These are phyloP conservation scores for Trichomycterus rosablanca DNA, from an alignment of 2,113 vertebrate species.

Conservation along the genomic window DNA sequence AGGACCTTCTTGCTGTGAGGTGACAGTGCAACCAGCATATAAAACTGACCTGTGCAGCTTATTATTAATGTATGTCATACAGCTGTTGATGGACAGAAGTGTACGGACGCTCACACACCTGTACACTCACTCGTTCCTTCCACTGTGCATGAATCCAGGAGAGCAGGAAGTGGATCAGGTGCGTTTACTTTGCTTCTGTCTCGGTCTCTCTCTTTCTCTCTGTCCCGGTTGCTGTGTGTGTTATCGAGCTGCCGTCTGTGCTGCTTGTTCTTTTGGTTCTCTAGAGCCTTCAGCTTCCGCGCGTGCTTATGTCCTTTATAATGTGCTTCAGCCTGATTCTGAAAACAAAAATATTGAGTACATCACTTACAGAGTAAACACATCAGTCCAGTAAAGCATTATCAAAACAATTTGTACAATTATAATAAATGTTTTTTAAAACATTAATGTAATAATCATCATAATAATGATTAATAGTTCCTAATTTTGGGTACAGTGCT, in stretches of 20 bases:
- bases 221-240: slow-evolving; percentile 48
- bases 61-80: too few species aligned
- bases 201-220: slow-evolving; percentile 50
- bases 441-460: too few species aligned
- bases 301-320: slow-evolving; percentile 97
- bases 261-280: slow-evolving; percentile 81
- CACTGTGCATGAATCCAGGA: slow-evolving; percentile 50
- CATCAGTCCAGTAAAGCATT: too few species aligned
- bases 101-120: background rate
- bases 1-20: too few species aligned
- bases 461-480: too few species aligned
- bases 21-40: too few species aligned
- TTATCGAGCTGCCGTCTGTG: slow-evolving; percentile 39
- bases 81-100: too few species aligned
- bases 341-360: slow-evolving; percentile 44
- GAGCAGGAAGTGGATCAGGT: slow-evolving; percentile 48
- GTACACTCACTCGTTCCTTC: slow-evolving; percentile 60
- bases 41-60: too few species aligned
- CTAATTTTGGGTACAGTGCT: too few species aligned
- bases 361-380: too few species aligned
- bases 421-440: too few species aligned
- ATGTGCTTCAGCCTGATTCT: slow-evolving; percentile 98
- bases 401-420: too few species aligned
- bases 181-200: slow-evolving; percentile 51
- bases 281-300: slow-evolving; percentile 87